Base-by-base conservation (phyloP, 1,140 invertebrate species). In the Magallana gigas region DNA sequence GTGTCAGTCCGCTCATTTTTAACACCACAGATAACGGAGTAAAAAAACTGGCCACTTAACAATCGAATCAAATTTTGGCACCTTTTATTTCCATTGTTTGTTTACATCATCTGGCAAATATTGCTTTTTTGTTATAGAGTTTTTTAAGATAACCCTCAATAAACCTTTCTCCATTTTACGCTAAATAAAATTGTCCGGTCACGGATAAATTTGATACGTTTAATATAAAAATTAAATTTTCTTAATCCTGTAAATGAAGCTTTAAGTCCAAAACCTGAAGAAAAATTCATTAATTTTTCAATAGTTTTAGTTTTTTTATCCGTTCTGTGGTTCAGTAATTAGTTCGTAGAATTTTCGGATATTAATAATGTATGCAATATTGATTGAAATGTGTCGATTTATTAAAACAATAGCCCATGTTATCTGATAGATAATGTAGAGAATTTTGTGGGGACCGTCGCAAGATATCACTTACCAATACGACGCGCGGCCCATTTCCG, bases 21-120 rank as follows among this genome's bases (percentile, higher is more conserved):
- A 76, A 36, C 68, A 36, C 60, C 68, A 76, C 14, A 76, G 68
- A 76, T 76, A 76, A 76, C 68, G 23, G 23, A 76, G 18, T 71
- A 29, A 48, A 48, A 48, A 23, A 36, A 76, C 8, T 11, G 8
- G 68, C 36, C 68, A 76, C 23, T 76, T 76, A 76, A 11, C 16
- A 48, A 48, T 48, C 36, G 36, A 48, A 48, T 48, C 36, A 48
- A 48, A 1, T 76, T 48, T 76, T 76, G 68, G 23, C 68, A 76
- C 68, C 23, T 23, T 76, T 76, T 76, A 76, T 23, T 76, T 18
- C 36, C 68, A 12, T 29, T 76, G 9, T 76, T 29, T 76, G 23
- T 76, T 76, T 29, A 12, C 12, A 12, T 11, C 36, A 76, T 23
- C 18, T 76, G 68, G 36, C 68, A 76, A 23, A 12, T 36, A 76